Evolutionary conservation across 2,888 invertebrate genomes (phyloP).

Genomic region (Caenorhabditis drosophilae): DNA sequence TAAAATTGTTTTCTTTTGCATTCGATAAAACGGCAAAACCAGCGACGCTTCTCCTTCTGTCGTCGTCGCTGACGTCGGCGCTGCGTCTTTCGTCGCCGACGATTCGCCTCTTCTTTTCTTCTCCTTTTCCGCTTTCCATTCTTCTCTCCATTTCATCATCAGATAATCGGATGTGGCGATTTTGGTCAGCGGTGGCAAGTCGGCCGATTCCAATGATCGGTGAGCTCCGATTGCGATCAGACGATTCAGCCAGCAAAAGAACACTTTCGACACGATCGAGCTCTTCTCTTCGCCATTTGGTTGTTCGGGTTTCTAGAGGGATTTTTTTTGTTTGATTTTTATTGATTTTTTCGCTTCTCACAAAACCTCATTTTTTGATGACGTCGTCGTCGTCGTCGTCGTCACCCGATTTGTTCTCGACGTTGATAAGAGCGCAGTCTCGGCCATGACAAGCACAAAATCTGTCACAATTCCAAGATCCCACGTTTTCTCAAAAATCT

Average conservation of each 20-base stretch:
- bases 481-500: conserved; percentile 22
- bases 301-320: not conserved
- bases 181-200: conserved; percentile 22
- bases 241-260: conserved; percentile 41
- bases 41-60: conserved; percentile 43
- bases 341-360: too few species aligned
- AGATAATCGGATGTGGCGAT: conserved; percentile 31
- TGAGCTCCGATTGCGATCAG: conserved; percentile 25
- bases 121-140: conserved; percentile 17
- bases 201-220: conserved; percentile 16
- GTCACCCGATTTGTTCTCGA: not conserved
- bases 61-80: conserved; percentile 37
- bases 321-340: not conserved
- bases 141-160: conserved; percentile 15
- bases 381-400: too few species aligned
- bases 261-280: conserved; percentile 41
- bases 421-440: conserved; percentile 18
- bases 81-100: conserved; percentile 10
- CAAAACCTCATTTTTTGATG: too few species aligned
- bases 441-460: conserved; percentile 34
- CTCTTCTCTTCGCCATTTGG: conserved; percentile 36
- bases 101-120: too few species aligned
- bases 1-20: conserved; percentile 48
- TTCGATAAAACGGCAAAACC: conserved; percentile 44
- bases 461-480: conserved; percentile 22